phyloP scores from a whole-genome alignment of 2,888 invertebrate species.

The Zaprionus lineosus region DNA sequence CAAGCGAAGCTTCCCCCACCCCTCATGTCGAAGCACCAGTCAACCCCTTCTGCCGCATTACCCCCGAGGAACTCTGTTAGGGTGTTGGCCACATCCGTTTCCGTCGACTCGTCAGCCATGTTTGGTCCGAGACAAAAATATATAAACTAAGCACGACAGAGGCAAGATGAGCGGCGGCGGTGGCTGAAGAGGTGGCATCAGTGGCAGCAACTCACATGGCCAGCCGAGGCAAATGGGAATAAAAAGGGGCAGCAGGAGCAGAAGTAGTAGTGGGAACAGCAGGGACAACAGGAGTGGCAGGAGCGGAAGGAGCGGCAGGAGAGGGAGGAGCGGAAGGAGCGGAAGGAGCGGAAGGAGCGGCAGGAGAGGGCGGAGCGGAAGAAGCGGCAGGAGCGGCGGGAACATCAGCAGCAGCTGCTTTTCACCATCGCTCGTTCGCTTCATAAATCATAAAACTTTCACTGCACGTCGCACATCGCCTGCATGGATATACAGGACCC shows the following conservation, averaged over 20 bases:
- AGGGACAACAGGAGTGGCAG: too few relatives aligned
- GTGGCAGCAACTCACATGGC: too few relatives aligned
- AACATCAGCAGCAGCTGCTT: conserved; percentile 44
- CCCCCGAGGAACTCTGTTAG: conserved; percentile 27
- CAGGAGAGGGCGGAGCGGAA: too few relatives aligned
- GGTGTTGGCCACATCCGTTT: conserved; percentile 58
- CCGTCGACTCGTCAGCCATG: conserved; percentile 37
- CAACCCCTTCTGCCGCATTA: too few relatives aligned
- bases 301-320: too few relatives aligned
- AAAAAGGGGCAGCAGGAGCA: conserved; percentile 3
- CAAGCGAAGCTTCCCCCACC: conserved; percentile 11
- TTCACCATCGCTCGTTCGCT: conserved; percentile 54
- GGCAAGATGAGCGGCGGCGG: too few relatives aligned
- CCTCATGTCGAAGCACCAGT: too few relatives aligned
- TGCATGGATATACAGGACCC: conserved; percentile 27
- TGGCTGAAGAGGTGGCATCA: too few relatives aligned
- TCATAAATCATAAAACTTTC: conserved; percentile 77
- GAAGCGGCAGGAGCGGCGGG: too few relatives aligned
- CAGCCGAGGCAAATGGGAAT: conserved; percentile 7
- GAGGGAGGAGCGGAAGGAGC: too few relatives aligned
- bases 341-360: too few relatives aligned
- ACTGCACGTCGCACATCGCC: conserved; percentile 65
- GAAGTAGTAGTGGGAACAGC: too few relatives aligned
- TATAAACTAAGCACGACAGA: neutral
- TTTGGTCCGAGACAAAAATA: conserved; percentile 31